Percentiles rank a stretch among this genome's conserved stretches.
These are phyloP conservation scores for Bombus huntii DNA, from an alignment of 1,140 invertebrate species.

Conservation along the genomic window DNA sequence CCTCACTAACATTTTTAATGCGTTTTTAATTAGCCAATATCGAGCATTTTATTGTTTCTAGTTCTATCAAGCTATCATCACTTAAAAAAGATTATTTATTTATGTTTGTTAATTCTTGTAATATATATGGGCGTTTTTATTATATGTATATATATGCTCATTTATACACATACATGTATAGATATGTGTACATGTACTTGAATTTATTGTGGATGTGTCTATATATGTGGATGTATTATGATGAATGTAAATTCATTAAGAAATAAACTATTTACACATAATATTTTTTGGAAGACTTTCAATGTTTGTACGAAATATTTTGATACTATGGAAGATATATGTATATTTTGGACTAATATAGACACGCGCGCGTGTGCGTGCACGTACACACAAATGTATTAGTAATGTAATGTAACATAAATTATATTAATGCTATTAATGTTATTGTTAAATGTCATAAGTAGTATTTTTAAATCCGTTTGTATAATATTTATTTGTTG, in stretches of 20 bases:
- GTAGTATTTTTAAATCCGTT: neutral
- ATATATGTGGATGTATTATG: neutral
- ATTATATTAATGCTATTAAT: neutral
- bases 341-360: too few relatives aligned
- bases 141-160: neutral
- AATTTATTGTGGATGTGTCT: neutral
- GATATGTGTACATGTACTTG: neutral
- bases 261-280: neutral
- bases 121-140: neutral
- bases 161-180: neutral
- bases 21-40: neutral
- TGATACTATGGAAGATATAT: neutral
- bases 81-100: neutral
- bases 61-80: slow-evolving; percentile 23
- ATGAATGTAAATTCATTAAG: neutral
- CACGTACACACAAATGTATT: neutral
- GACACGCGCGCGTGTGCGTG: neutral
- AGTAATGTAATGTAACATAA: neutral
- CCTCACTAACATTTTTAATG: neutral
- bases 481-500: neutral
- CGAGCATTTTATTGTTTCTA: slow-evolving; percentile 1
- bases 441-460: neutral
- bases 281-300: neutral
- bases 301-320: neutral
- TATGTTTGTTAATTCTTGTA: neutral